These are phyloP conservation scores for Cladopsammia gracilis DNA, from an alignment of 64 coral and sea anemone genomes.

Conservation along the genomic window DNA sequence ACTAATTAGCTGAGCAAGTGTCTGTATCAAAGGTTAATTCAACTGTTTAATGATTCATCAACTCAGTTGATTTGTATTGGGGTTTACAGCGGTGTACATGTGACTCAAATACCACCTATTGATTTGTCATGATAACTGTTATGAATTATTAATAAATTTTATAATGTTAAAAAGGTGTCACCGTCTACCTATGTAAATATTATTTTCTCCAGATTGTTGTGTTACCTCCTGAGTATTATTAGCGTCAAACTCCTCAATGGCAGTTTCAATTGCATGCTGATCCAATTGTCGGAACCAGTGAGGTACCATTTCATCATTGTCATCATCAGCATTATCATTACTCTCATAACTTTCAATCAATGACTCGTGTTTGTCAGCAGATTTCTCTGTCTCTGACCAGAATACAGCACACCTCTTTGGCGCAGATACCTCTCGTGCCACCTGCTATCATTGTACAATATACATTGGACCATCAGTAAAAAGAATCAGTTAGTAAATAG, in stretches of 20 bases:
- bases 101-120: too few relatives aligned
- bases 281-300: constrained; percentile 91
- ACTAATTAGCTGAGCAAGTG: too few relatives aligned
- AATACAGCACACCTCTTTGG: neutral
- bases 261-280: constrained; percentile 9
- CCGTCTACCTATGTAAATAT: neutral
- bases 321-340: constrained; percentile 65
- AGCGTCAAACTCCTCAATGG: constrained; percentile 36
- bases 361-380: neutral
- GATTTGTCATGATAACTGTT: too few relatives aligned
- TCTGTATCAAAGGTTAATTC: too few relatives aligned
- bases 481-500: too few relatives aligned
- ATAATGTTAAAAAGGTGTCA: too few relatives aligned
- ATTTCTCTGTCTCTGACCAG: constrained; percentile 24
- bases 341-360: constrained; percentile 12
- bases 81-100: too few relatives aligned
- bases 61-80: too few relatives aligned
- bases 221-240: constrained; percentile 60
- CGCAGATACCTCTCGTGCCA: neutral
- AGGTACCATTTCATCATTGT: constrained; percentile 83
- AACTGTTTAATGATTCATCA: too few relatives aligned
- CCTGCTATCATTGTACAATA: neutral
- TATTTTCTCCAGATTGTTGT: neutral
- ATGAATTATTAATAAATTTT: too few relatives aligned
- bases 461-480: neutral